Evolutionary conservation across 1,140 invertebrate genomes (phyloP), one percentile per base, ranked within the genome.

Genomic region (Diabrotica virgifera): DNA sequence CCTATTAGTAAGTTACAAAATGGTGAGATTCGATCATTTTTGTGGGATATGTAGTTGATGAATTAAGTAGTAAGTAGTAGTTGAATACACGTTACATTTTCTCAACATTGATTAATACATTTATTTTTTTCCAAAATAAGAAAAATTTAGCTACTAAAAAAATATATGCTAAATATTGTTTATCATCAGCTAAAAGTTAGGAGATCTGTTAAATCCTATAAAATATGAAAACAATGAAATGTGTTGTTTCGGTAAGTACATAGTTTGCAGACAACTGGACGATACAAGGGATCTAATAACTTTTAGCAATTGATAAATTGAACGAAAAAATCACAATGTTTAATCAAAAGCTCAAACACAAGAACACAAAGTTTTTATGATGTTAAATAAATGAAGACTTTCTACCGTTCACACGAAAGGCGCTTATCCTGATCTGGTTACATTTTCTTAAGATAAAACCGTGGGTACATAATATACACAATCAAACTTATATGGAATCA

Each of bases 291-390:
- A 24, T 24, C 24, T 4, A 46, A 3, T 46, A 46, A 46, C 4
- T 10, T n/a, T 46, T 46, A 58, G 35, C n/a, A 2, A 10, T 10
- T n/a, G n/a, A 36, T 35, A 36, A 58, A 58, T 5, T 12, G n/a
- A 35, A 58, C 8, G 35, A 5, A 58, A 38, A 14, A 36, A 58
- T 38, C 35, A 37, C 12, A 37, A 8, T 8, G 11, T 58, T 38
- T 46, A n/a, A 58, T 37, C 37, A 24, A 38, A 58, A 58, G 56
- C 56, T 46, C 0, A 13, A 58, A 58, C 54, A 56, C 35, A 58
- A 58, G 38, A 58, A 46, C 37, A 58, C 9, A 10, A 58, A 5
- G n/a, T 46, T 10, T 10, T 46, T 46, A 46, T 6, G 40, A 46
- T 46, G 40, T 46, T n/a, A 46, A 46, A 46, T n/a, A 46, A 46